Evolutionary conservation across 2,888 invertebrate species (phyloP), one percentile per base, ranked within the genome.

Genomic region (Leptura quadrifasciata): DNA sequence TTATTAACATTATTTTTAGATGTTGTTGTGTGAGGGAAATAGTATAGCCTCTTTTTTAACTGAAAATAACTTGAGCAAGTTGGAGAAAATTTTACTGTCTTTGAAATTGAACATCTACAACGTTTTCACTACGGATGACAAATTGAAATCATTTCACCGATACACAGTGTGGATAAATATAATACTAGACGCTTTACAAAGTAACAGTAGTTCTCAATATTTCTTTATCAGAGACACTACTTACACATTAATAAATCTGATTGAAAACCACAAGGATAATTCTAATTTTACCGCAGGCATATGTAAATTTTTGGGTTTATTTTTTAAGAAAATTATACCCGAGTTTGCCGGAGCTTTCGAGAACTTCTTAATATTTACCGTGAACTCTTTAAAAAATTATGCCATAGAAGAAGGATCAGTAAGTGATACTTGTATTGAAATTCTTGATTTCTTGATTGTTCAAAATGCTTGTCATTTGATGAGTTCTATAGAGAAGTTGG

Each of bases 211-310:
- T 82, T 88, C 0, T n/a, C 90, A 91, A 8, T 87, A 89, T 0
- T 93, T 91, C 80, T 84, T 94, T 15, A 89, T 92, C 54, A 90
- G 92, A 81, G 93, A 92, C 80, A 88, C 91, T 6, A 90, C 91
- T 70, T 90, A 91, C 77, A 91, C 90, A 71, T 85, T 93, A 21
- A 85, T 91, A 0, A 89, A 92, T 80, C 88, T 91, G 1, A 91
- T 92, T 1, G 91, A 90, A 3, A 85, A 86, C 63, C 83, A 86
- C 20, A 84, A 85, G 10, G 85, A 88, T 8, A 70, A 76, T 67
- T 80, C 84, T 2, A 84, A 88, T 18, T 86, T 90, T 8, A 82
- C 88, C 31, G 75, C 78, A 63, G 84, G 84, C n/a, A 81, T 85
- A 4, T 81, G 85, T 20, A 87, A 87, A 83, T 92, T 91, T 75